Evolutionary conservation across 2,888 invertebrate species (phyloP).

Genomic region (Labia minor): DNA sequence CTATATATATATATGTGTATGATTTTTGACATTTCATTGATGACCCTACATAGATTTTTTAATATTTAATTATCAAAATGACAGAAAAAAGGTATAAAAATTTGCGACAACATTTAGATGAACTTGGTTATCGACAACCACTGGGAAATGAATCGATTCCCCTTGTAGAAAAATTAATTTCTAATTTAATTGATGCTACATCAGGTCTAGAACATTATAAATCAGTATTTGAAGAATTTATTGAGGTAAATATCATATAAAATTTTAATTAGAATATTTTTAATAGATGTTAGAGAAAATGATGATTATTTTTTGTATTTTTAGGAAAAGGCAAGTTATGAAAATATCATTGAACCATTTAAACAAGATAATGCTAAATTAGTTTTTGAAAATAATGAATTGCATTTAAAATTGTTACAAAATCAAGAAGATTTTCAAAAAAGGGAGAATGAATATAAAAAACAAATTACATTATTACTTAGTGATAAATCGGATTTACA

Average conservation of each 20-base stretch:
- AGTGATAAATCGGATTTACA: conserved; percentile 49
- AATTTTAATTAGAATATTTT: too few species aligned
- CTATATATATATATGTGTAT: too few species aligned
- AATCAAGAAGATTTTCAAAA: conserved; percentile 53
- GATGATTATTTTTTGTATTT: conserved; percentile 30
- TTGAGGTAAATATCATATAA: conserved; percentile 40
- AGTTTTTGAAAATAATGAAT: conserved; percentile 61
- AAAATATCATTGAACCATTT: conserved; percentile 63
- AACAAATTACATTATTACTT: conserved; percentile 42
- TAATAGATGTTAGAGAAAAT: too few species aligned
- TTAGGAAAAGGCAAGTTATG: conserved; percentile 58
- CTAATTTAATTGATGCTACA: conserved; percentile 79
- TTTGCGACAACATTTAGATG: conserved; percentile 63
- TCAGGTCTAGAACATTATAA: conserved; percentile 76
- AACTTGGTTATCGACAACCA: conserved; percentile 68
- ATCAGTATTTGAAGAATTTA: conserved; percentile 56
- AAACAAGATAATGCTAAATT: conserved; percentile 69
- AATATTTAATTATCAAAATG: too few species aligned
- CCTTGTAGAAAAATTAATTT: conserved; percentile 66
- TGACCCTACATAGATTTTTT: too few species aligned
- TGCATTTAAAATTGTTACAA: conserved; percentile 55
- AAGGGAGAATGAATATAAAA: conserved; percentile 44
- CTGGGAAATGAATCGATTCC: conserved; percentile 66
- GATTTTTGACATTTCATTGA: too few species aligned
- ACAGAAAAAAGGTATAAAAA: conserved; percentile 34